Evolutionary conservation across 2,888 invertebrate genomes (phyloP).

Genomic region (Pseudococcus longispinus): DNA sequence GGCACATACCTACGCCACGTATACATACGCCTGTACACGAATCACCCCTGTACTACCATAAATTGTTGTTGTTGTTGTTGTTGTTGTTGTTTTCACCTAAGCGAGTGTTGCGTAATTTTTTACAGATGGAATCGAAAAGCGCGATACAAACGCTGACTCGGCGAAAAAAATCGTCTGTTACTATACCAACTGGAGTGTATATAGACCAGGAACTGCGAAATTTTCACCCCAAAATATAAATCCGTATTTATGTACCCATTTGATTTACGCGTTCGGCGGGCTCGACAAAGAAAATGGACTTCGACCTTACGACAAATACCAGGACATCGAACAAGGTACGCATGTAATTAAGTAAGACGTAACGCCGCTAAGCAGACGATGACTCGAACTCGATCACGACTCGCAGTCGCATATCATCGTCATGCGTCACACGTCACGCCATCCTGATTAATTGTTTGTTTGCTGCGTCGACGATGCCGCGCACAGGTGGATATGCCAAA

Average conservation of each 20-base stretch:
- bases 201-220: conserved; percentile 87
- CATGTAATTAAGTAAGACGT: too few species aligned
- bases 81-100: neutral
- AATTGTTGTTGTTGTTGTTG: too few species aligned
- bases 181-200: conserved; percentile 93
- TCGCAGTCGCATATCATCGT: too few species aligned
- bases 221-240: conserved; percentile 94
- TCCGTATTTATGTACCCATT: conserved; percentile 91
- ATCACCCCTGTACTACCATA: too few species aligned
- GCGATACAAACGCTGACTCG: conserved; percentile 50
- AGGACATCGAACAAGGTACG: conserved; percentile 95
- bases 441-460: neutral
- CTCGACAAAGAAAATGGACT: conserved; percentile 89
- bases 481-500: conserved; percentile 87
- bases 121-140: conserved; percentile 58
- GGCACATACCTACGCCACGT: too few species aligned
- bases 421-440: neutral
- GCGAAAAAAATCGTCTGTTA: conserved; percentile 87
- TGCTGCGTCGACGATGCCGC: neutral
- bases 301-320: conserved; percentile 93
- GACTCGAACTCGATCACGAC: too few species aligned
- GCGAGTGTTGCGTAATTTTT: neutral
- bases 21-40: too few species aligned
- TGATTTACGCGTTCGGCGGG: conserved; percentile 91
- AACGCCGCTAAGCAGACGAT: too few species aligned